Evolutionary conservation across 1,140 invertebrate genomes (phyloP), one percentile per base, ranked within the genome.

Genomic region (Myzus persicae): DNA sequence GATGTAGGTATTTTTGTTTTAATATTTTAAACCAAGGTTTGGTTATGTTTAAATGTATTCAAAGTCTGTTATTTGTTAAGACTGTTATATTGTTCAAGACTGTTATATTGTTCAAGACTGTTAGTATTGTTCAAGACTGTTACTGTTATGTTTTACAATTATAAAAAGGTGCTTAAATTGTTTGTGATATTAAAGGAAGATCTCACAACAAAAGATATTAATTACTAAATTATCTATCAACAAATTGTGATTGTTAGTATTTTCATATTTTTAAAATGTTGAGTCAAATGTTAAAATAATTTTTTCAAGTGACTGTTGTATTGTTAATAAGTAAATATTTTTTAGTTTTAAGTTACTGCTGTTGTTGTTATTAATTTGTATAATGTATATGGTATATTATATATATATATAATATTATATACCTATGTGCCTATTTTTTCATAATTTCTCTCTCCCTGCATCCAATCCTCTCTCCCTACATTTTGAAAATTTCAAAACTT

Each of bases 381-480:
- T 84, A 38, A 40, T 40, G 5, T 42, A 42, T 81, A 38, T 36
- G 9, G 26, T 7, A 42, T 42, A 46, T 1, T 46, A 46, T 1
- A 42, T 38, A 42, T 85, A 85, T 85, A 84, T 22, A 20, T 38
- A 38, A 1, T 44, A 44, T 44, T 1, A 84, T 84, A 36, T 84
- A 42, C 14, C 4, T 40, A 85, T 24, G 20, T 85, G 5, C 20
- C 24, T 85, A 85, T 85, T 85, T 85, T 85, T 85, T 85, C 82
- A 85, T 40, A 38, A 44, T 87, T 87, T 87, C 84, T 87, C 84
- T 44, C 22, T 87, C 84, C 42, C 38, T 87, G n/a, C 40, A 87
- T 44, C 38, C 38, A 46, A n/a, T 1, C 31, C 84, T 87, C 22
- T 87, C 42, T 44, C 24, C 40, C 84, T 87, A 87, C 1, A 87